Base-by-base conservation (phyloP, 2,113 vertebrate species). In the Eulemur macaco region DNA sequence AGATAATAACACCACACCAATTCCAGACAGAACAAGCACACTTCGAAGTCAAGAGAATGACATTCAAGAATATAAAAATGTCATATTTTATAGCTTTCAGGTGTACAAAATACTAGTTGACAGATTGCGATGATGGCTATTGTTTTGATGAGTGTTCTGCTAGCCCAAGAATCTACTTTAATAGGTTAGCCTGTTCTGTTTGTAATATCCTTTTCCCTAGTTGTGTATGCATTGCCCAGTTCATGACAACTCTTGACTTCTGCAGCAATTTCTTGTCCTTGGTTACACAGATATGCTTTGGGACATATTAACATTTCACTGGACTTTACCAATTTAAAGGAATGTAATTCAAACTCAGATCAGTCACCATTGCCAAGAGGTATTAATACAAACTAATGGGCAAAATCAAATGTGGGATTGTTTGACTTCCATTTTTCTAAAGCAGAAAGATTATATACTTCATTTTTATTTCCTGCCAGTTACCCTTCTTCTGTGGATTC, bases 341-440 rank as follows among this genome's bases (percentile, higher is more conserved):
- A 82, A 94, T 96, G 34, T 64, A 95, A 94, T 73, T 90, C n/a
- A 87, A 90, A 63, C 8, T 27, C 45, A 60, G 9, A 42, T 63
- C 69, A 97, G 47, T 85, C 66, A 81, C 18, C 52, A 15, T 45
- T 77, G 45, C 11, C 25, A 68, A 25, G 50, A 74, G 27, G 21
- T 23, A 56, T 56, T 56, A 21, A 56, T 56, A 73, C 37, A 92
- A 91, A 84, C 37, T 39, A 23, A 29, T 69, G 5, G 15, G 25
- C 52, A 86, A 80, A 86, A 12, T 71, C 45, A 89, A 74, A 58
- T 29, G 6, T 58, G 31, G 0, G 20, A 42, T n/a, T 93, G 74
- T 94, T 90, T 92, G 23, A 83, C 34, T 68, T 92, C 2, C 39
- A 60, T 84, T 95, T 89, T 64, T 90, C 23, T 91, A 12, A 86